phyloP scores from a whole-genome alignment of 2,113 vertebrate species.

The Meles meles region DNA sequence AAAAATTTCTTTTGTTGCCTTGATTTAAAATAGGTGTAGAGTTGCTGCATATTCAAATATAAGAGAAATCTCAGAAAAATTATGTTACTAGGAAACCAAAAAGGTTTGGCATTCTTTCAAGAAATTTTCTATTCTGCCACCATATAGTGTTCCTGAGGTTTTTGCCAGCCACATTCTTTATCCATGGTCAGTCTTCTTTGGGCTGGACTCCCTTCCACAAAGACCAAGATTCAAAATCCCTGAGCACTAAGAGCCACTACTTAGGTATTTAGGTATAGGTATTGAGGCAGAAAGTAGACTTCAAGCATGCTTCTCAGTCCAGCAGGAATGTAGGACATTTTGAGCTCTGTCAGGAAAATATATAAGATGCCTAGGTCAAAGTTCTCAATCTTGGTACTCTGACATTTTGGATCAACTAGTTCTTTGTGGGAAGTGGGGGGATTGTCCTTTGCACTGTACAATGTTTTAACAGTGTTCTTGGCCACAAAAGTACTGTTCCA shows the following conservation, averaged over 20 bases:
- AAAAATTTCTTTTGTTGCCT: slow-evolving; percentile 60
- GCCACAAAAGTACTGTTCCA: not conserved
- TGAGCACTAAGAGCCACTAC: not conserved
- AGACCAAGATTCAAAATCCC: not conserved
- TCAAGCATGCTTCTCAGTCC: not conserved
- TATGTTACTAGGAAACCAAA: slow-evolving; percentile 82
- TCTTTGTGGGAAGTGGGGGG: not conserved
- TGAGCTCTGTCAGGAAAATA: not conserved
- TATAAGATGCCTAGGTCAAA: not conserved
- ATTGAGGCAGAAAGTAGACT: not conserved
- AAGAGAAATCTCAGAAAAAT: slow-evolving; percentile 74
- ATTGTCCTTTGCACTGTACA: not conserved
- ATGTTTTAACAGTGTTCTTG: not conserved
- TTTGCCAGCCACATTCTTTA: slow-evolving; percentile 38
- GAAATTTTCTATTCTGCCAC: slow-evolving; percentile 60
- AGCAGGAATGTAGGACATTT: not conserved
- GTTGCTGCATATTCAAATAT: slow-evolving; percentile 72
- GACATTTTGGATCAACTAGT: not conserved
- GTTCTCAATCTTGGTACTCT: not conserved
- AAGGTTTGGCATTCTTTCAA: slow-evolving; percentile 63
- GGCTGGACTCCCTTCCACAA: not conserved
- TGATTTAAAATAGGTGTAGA: slow-evolving; percentile 75
- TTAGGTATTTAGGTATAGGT: not conserved
- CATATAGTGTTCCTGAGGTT: slow-evolving; percentile 36
- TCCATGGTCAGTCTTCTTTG: not conserved